Percentiles rank a stretch among this genome's conserved stretches.
These are phyloP conservation scores for Beris morrisii DNA, from an alignment of 2,888 invertebrate species.

Conservation along the genomic window DNA sequence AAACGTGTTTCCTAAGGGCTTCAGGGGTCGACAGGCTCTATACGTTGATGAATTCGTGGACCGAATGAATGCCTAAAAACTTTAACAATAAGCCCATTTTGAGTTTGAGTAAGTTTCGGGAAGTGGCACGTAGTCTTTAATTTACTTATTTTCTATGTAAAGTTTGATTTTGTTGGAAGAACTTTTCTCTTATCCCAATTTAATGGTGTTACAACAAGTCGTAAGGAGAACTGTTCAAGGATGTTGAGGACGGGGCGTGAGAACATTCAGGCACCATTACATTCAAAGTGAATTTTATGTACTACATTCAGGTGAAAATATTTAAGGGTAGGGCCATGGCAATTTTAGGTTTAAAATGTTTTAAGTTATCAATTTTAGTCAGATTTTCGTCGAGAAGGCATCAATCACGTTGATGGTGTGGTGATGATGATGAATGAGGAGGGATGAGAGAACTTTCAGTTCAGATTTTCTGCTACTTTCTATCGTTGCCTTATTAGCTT, in stretches of 20 bases:
- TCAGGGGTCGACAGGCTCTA: background rate
- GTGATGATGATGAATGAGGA: background rate
- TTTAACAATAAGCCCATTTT: background rate
- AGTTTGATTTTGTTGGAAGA: conserved; percentile 1
- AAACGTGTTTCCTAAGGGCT: background rate
- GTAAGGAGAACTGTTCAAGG: too few relatives aligned
- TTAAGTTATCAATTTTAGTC: conserved; percentile 10
- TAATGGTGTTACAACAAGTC: conserved; percentile 4
- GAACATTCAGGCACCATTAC: too few relatives aligned
- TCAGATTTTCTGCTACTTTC: too few relatives aligned
- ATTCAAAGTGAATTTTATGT: too few relatives aligned
- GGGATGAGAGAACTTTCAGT: background rate
- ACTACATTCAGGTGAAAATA: too few relatives aligned
- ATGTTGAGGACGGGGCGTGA: too few relatives aligned
- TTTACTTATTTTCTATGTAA: background rate
- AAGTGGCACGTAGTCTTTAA: background rate
- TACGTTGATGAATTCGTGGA: background rate
- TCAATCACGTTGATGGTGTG: background rate
- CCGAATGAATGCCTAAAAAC: background rate
- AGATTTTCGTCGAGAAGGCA: background rate
- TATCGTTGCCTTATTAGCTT: too few relatives aligned
- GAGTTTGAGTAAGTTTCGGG: background rate
- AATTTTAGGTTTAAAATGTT: background rate
- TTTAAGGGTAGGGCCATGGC: background rate
- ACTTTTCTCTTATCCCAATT: background rate